Conservation (phyloP, 2,797 vertebrate genomes). For the Cuculus canorus region DNA sequence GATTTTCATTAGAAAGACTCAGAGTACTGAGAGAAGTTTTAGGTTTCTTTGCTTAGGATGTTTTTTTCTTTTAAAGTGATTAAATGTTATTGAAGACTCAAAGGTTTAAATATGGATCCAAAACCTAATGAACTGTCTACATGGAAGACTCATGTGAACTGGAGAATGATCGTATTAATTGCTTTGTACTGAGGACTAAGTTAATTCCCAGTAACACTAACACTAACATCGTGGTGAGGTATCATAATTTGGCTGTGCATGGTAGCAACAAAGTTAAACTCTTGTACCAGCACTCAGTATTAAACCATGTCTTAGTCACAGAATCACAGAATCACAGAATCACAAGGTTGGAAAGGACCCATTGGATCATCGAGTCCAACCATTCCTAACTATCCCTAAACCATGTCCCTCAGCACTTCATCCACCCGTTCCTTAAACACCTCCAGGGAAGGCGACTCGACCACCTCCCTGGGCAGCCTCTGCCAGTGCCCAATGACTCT, state of each 20-base stretch:
- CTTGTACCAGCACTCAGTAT: rapidly evolving
- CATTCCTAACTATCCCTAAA: too few species aligned
- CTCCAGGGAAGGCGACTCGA: too few species aligned
- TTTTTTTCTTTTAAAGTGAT: neutral
- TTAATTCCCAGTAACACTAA: neutral
- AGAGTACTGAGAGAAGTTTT: neutral
- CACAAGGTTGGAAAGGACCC: too few species aligned
- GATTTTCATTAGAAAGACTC: neutral
- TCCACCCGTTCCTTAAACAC: too few species aligned
- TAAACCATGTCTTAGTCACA: neutral
- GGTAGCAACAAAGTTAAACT: neutral
- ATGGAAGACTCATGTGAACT: neutral
- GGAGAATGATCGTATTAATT: neutral
- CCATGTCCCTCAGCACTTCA: too few species aligned
- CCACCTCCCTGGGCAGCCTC: too few species aligned
- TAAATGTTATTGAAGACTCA: neutral
- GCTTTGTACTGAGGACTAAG: neutral
- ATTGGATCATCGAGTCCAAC: too few species aligned
- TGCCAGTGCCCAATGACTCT: too few species aligned
- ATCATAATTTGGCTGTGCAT: neutral
- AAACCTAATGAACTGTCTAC: rapidly evolving
- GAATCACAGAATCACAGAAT: too few species aligned
- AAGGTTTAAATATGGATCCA: neutral
- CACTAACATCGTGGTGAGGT: neutral
- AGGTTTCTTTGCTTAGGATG: neutral